Evolutionary conservation across 2,113 vertebrate genomes (phyloP), one percentile per base, ranked within the genome.

Genomic region (Mesitornis unicolor): DNA sequence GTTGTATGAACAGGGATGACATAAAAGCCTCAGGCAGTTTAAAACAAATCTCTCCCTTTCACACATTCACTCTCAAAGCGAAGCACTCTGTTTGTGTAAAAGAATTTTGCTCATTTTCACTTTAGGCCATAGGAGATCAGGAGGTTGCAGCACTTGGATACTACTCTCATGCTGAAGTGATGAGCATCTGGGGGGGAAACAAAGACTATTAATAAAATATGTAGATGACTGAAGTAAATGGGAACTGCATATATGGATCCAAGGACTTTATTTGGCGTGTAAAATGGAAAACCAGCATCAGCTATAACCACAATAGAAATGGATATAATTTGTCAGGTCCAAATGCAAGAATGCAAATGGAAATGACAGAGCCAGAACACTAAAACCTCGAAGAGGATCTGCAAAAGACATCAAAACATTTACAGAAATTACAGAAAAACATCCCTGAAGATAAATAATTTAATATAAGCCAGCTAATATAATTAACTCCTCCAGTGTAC

Each of bases 231-330:
- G n/a, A 95, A 92, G 42, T 83, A 70, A 90, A 84, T 63, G 35
- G 20, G 68, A 85, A 80, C 33, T 79, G 38, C 86, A 78, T 28
- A 54, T n/a, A 81, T 25, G 42, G 31, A 74, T 89, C 64, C 86
- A 90, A 90, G 64, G 84, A 89, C 68, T 89, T 80, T 45, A 76
- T 79, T 70, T 95, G 91, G 89, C 54, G 87, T 59, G 56, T 63
- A 83, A 91, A 95, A 87, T 51, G 76, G 94, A 95, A 95, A 96
- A 95, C 17, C 64, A 90, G 71, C 75, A 92, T 89, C 79, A 88
- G 71, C 89, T 87, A 60, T 84, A 88, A 74, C 88, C 86, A 83
- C 83, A 93, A 83, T 47, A 95, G 88, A 88, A 93, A 73, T 11
- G 40, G 57, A 88, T 79, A 54, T 29, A 36, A 86, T 86, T 82